phyloP scores from a whole-genome alignment of 1,140 invertebrate species.

The Chrysomallon squamiferum region DNA sequence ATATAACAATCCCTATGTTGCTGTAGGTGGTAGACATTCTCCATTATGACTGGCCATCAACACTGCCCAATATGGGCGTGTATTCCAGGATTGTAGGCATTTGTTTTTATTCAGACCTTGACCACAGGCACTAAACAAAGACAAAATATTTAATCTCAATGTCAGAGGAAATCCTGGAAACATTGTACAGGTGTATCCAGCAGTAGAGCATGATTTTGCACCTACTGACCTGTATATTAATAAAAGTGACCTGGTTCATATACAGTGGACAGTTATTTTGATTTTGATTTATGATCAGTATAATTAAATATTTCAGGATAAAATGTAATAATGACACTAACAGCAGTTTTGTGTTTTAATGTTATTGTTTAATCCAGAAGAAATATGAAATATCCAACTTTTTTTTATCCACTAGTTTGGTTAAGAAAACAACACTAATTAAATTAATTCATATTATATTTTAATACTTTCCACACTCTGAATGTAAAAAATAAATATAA shows the following conservation, averaged over 20 bases:
- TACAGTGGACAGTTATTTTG: slow-evolving; percentile 61
- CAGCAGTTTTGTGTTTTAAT: too few relatives aligned
- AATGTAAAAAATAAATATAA: too few relatives aligned
- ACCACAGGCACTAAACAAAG: slow-evolving; percentile 23
- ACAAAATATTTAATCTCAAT: slow-evolving; percentile 54
- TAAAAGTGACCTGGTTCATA: slow-evolving; percentile 52
- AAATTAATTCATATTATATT: too few relatives aligned
- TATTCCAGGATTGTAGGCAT: slow-evolving; percentile 61
- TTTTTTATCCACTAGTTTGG: too few relatives aligned
- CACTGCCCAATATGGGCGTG: slow-evolving; percentile 59
- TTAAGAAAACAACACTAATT: too few relatives aligned
- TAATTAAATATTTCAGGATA: too few relatives aligned
- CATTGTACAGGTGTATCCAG: slow-evolving; percentile 60
- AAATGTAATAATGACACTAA: too few relatives aligned
- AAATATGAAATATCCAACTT: too few relatives aligned
- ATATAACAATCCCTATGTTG: slow-evolving; percentile 45
- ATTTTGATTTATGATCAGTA: too few relatives aligned
- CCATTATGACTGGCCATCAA: slow-evolving; percentile 58
- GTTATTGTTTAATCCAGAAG: too few relatives aligned
- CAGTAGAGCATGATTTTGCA: slow-evolving; percentile 61
- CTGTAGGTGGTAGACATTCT: slow-evolving; percentile 42
- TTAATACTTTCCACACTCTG: too few relatives aligned
- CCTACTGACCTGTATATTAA: slow-evolving; percentile 47
- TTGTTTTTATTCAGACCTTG: slow-evolving; percentile 49
- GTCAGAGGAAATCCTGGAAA: slow-evolving; percentile 61